Conservation (phyloP, 2,113 vertebrate species). For the Chamaetylas fuelleborni region DNA sequence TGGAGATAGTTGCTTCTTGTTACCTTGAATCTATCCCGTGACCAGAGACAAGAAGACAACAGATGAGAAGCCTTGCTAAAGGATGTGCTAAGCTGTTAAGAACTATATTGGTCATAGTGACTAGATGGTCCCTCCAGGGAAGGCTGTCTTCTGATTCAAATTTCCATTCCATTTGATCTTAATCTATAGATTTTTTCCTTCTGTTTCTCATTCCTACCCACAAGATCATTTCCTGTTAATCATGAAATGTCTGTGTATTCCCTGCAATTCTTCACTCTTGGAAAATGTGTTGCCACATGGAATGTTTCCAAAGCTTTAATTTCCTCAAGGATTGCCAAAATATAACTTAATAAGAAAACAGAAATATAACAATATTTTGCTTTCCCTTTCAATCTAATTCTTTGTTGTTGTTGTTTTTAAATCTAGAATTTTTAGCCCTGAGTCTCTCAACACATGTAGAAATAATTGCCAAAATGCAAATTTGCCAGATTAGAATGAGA, state of each 20-base stretch:
- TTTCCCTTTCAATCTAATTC: slow-evolving; percentile 36
- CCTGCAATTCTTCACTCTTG: slow-evolving; percentile 10
- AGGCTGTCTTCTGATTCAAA: not conserved
- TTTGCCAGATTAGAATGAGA: not conserved
- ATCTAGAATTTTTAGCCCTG: not conserved
- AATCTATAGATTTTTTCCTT: not conserved
- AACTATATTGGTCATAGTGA: not conserved
- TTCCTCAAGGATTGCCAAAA: slow-evolving; percentile 38
- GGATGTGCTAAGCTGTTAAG: not conserved
- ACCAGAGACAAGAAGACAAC: not conserved
- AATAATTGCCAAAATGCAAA: slow-evolving; percentile 38
- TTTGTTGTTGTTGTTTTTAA: slow-evolving; percentile 8
- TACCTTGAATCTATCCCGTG: not conserved
- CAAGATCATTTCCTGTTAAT: slow-evolving; percentile 1
- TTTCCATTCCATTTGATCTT: not conserved
- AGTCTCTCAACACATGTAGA: not conserved
- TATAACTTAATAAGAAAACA: slow-evolving; percentile 56
- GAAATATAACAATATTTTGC: slow-evolving; percentile 33
- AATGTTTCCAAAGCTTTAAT: slow-evolving; percentile 48
- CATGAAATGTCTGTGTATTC: slow-evolving; percentile 3
- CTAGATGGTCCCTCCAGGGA: not conserved
- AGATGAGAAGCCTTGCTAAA: not conserved
- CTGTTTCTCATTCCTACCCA: not conserved
- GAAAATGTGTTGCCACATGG: slow-evolving; percentile 25
- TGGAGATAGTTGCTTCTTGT: not conserved